A percentile compares a stretch with the other conserved stretches of the same genome.
Conservation (phyloP, 2,797 vertebrate species). For the Poecilia velifera region DNA sequence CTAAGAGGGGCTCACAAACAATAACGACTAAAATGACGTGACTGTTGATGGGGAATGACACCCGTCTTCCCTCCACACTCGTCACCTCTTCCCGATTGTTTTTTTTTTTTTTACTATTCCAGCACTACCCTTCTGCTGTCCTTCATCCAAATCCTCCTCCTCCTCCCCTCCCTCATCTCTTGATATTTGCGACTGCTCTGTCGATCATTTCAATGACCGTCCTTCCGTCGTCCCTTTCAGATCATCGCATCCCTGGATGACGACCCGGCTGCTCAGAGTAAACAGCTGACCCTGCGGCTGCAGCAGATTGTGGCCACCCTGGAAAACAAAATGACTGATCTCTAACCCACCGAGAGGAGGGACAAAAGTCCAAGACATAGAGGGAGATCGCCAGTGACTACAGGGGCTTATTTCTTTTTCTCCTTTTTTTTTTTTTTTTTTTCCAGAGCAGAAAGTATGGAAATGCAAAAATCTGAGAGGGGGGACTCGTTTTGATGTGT, state of each 20-base stretch:
- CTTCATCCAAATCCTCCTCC: constrained; percentile 3
- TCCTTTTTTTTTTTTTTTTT: constrained; percentile 22
- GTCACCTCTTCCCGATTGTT: constrained; percentile 13
- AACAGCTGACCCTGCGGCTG: constrained; percentile 96
- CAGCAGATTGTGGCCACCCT: constrained; percentile 96
- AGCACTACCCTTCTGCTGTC: constrained; percentile 18
- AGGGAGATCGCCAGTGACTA: constrained; percentile 66
- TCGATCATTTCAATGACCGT: constrained; percentile 19
- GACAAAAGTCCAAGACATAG: constrained; percentile 22
- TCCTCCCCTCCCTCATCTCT: constrained; percentile 7
- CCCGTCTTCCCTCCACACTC: constrained; percentile 29
- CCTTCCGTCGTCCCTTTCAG: constrained; percentile 69
- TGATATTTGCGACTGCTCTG: constrained; percentile 26
- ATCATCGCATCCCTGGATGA: constrained; percentile 96
- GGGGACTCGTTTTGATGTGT: constrained; percentile 35
- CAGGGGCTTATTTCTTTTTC: constrained; percentile 70
- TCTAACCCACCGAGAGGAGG: constrained; percentile 81
- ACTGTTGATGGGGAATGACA: constrained; percentile 60
- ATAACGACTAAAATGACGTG: constrained; percentile 50
- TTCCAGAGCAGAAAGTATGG: constrained; percentile 45
- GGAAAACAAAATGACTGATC: constrained; percentile 99
- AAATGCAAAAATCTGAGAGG: constrained; percentile 49
- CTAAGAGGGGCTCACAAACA: constrained; percentile 63
- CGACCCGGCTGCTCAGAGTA: constrained; percentile 95
- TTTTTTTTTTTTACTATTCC: constrained; percentile 2